Base-by-base conservation (phyloP, 1,140 invertebrate genomes). In the Stegodyphus dumicola region DNA sequence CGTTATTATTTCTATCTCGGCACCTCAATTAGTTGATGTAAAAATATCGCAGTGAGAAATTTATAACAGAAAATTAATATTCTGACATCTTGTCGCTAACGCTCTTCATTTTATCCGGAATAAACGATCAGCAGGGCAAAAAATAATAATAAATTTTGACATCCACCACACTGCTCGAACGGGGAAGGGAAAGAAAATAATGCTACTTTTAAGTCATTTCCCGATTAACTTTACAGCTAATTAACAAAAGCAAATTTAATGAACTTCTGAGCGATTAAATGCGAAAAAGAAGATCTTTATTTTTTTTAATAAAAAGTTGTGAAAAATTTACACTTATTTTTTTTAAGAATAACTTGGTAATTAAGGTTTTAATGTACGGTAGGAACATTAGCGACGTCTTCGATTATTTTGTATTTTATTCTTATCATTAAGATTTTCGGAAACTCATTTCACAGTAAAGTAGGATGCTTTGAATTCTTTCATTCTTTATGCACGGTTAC, bases 11-110 rank as follows among this genome's bases (percentile, higher is more conserved):
- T 83, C 33, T 75, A 56, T 71, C 49, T 74, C 71, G 49, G 17
- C 71, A 83, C 70, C 66, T 60, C 80, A 83, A 83, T 83, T 83
- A 83, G 80, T 66, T 66, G 73, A 51, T 51, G 49, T 83, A 83
- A 83, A 83, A 83, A 75, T 83, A 71, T 75, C 48, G 7, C 60
- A 52, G 13, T n/a, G 56, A 74, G n/a, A 83, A 83, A 83, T 75
- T 83, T 83, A 83, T 83, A 75, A 66, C 60, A 51, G 70, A 83
- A 83, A 83, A 83, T 83, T 83, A 83, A 83, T 83, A 83, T 83
- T 83, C 80, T 75, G 80, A 83, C 80, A 75, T 75, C 60, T 66
- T 75, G 78, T 64, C 54, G 33, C 33, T 33, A 13, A 18, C 52
- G 33, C 52, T 49, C 54, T 80, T 80, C 53, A 80, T 70, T 54